phyloP scores from a whole-genome alignment of 2,113 vertebrate species.

The Pterocles orientalis region DNA sequence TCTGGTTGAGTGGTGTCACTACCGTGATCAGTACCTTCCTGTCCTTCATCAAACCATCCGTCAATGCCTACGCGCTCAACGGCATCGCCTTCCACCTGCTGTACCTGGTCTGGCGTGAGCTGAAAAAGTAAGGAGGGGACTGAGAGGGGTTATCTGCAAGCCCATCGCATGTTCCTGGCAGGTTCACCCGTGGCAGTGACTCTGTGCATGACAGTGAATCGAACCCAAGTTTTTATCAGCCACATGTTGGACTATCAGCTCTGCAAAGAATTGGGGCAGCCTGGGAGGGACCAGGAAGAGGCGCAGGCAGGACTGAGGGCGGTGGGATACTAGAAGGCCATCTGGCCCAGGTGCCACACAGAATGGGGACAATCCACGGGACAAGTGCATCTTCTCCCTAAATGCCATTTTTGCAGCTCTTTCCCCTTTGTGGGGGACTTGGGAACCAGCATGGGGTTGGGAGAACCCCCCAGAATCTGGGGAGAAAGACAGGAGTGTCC shows the following conservation, averaged over 20 bases:
- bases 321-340: neutral
- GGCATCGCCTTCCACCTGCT: constrained; percentile 85
- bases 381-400: neutral
- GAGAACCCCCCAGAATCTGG: neutral
- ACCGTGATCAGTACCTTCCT: constrained; percentile 78
- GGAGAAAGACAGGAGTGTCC: neutral
- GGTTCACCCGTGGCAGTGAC: neutral
- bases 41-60: constrained; percentile 85
- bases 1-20: constrained; percentile 65
- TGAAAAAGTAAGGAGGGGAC: constrained; percentile 79
- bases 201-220: neutral
- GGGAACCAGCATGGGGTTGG: neutral
- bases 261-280: neutral
- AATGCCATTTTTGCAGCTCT: neutral
- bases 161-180: neutral
- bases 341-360: neutral
- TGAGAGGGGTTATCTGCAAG: neutral
- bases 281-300: neutral
- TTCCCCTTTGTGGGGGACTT: neutral
- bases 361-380: neutral
- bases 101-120: constrained; percentile 78
- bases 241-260: neutral
- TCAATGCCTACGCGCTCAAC: constrained; percentile 91
- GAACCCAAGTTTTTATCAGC: neutral
- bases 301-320: neutral